phyloP scores from a whole-genome alignment of 2,113 vertebrate genomes.

The Rhegmatorhina hoffmannsi region DNA sequence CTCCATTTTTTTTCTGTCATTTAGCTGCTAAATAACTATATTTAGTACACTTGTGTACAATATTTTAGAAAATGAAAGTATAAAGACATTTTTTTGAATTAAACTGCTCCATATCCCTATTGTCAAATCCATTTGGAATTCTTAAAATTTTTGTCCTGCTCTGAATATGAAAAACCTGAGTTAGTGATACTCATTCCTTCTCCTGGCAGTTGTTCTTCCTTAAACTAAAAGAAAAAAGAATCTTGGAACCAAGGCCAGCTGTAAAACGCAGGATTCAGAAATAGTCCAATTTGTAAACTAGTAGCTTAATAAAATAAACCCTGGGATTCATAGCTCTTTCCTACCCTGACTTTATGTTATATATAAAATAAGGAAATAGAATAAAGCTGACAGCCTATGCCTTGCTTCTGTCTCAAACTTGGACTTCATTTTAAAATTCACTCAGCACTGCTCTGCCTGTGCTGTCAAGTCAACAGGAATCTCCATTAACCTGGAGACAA shows the following conservation, averaged over 20 bases:
- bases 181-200: background rate
- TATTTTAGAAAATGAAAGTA: background rate
- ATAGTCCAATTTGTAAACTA: background rate
- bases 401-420: background rate
- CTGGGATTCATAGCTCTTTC: background rate
- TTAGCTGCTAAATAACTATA: background rate
- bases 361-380: background rate
- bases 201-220: background rate
- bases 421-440: background rate
- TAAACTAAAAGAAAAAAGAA: background rate
- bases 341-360: background rate
- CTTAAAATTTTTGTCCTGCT: background rate
- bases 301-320: background rate
- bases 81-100: background rate
- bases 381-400: background rate
- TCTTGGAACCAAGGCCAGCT: background rate
- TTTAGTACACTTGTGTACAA: background rate
- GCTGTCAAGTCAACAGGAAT: background rate
- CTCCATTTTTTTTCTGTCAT: background rate
- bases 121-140: background rate
- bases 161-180: background rate
- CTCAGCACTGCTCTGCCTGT: background rate
- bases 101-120: background rate
- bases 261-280: background rate
- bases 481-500: background rate